Evolutionary conservation across 2,113 vertebrate species (phyloP), one percentile per base, ranked within the genome.

Genomic region (Melanocharis versteri): DNA sequence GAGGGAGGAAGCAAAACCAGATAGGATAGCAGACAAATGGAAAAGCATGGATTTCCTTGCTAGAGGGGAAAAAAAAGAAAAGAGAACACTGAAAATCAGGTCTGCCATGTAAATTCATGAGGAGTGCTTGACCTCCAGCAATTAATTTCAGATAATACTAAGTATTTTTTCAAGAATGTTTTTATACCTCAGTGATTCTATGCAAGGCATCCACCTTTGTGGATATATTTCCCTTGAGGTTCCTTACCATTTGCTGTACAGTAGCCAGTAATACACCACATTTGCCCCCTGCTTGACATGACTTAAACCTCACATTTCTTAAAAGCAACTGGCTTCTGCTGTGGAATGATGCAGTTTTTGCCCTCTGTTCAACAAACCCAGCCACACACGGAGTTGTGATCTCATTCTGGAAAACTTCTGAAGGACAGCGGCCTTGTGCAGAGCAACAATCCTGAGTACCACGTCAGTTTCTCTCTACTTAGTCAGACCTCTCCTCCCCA

Each of bases 361-460:
- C 92, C 79, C 91, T 96, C 90, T 90, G 90, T 40, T 87, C 65
- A 91, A 87, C 89, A 95, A 93, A 66, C 54, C 24, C 87, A 90
- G 93, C 94, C 95, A 96, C 94, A 96, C 96, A 96, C 42, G 2
- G 91, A 93, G 94, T 4, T 87, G 90, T 97, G 97, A 97, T 94
- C 92, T 97, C 95, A 97, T 94, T 96, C 92, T 47, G 89, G 87
- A 95, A 97, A 96, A 96, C 92, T 97, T 93, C 96, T 95, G 90
- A 96, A 95, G 91, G 92, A 96, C 93, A 96, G 75, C 0, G 2
- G 92, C 80, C 93, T 86, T 94, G n/a, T 93, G 68, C 53, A 82
- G 68, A 76, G 76, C 79, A 97, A 48, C 87, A 81, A 7, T 84
- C 82, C 71, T 0, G 26, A 94, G 73, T 45, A 92, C 53, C 39